Conservation (phyloP, 2,888 invertebrate species). For the Cheilosia soror region DNA sequence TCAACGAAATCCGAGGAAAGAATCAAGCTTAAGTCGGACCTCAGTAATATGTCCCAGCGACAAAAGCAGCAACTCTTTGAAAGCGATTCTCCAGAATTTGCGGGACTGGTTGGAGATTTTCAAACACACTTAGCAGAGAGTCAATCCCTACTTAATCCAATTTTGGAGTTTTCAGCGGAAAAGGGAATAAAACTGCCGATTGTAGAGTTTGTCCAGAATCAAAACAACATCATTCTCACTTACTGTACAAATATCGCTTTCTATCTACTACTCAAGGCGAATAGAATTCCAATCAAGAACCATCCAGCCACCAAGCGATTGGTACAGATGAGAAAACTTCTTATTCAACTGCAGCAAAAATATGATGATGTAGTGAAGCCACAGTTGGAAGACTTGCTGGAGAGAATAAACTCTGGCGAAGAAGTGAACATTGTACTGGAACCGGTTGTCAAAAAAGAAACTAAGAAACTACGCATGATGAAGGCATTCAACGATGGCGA, state of each 20-base stretch:
- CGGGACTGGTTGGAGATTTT: constrained; percentile 91
- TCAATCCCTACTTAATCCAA: constrained; percentile 87
- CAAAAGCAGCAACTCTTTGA: constrained; percentile 91
- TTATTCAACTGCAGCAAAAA: constrained; percentile 89
- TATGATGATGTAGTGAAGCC: constrained; percentile 88
- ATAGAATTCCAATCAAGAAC: constrained; percentile 88
- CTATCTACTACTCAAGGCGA: constrained; percentile 93
- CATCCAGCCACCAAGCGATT: constrained; percentile 96
- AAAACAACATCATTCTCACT: constrained; percentile 89
- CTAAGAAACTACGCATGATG: constrained; percentile 84
- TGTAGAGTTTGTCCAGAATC: constrained; percentile 89
- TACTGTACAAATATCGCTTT: constrained; percentile 94
- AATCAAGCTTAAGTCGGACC: constrained; percentile 88
- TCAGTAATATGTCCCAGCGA: constrained; percentile 89
- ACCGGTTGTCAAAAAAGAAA: constrained; percentile 84
- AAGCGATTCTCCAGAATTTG: constrained; percentile 95
- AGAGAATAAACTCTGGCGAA: constrained; percentile 84
- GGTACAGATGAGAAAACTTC: constrained; percentile 90
- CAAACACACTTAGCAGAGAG: constrained; percentile 89
- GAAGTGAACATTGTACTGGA: constrained; percentile 83
- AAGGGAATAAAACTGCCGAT: constrained; percentile 88
- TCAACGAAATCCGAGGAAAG: constrained; percentile 23
- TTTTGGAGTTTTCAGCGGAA: constrained; percentile 87
- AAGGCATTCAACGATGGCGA: constrained; percentile 69
- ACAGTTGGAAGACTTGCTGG: constrained; percentile 87